Percentiles rank a stretch among this genome's conserved stretches.
phyloP scores from a whole-genome alignment of 2,113 vertebrate genomes.

The Cochlearius cochlearius region DNA sequence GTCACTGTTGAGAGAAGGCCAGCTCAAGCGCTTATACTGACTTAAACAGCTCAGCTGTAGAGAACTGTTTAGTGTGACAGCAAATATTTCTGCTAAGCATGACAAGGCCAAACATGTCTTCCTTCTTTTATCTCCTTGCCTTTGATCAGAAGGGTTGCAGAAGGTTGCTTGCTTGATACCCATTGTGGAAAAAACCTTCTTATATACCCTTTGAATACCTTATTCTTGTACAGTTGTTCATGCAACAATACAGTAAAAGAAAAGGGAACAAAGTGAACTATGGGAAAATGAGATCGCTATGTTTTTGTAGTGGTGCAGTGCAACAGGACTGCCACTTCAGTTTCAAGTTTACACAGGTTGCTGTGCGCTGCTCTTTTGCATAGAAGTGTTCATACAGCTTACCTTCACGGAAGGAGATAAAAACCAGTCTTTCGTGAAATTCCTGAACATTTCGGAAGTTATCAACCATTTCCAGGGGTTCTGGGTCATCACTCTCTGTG shows the following conservation, averaged over 20 bases:
- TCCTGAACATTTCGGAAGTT: constrained; percentile 86
- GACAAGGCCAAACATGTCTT: neutral
- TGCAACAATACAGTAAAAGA: neutral
- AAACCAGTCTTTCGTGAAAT: constrained; percentile 79
- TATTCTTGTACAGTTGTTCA: neutral
- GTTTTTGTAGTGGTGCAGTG: neutral
- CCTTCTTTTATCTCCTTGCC: neutral
- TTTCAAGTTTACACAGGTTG: neutral
- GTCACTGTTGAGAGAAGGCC: neutral
- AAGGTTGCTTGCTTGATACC: neutral
- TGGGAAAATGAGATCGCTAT: neutral
- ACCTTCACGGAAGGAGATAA: constrained; percentile 88
- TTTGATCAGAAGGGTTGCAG: neutral
- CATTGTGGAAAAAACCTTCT: neutral
- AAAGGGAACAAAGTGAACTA: neutral
- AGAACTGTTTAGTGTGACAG: neutral
- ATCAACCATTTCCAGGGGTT: constrained; percentile 74
- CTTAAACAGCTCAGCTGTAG: neutral
- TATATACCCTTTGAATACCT: neutral
- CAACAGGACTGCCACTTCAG: neutral
- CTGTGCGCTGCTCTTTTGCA: neutral
- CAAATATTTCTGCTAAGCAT: neutral
- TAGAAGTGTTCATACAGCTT: constrained; percentile 2
- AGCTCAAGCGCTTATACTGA: neutral
- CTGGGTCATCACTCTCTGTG: constrained; percentile 75